phyloP scores from a whole-genome alignment of 2,113 vertebrate genomes.

The Hypocryptadius cinnamomeus region DNA sequence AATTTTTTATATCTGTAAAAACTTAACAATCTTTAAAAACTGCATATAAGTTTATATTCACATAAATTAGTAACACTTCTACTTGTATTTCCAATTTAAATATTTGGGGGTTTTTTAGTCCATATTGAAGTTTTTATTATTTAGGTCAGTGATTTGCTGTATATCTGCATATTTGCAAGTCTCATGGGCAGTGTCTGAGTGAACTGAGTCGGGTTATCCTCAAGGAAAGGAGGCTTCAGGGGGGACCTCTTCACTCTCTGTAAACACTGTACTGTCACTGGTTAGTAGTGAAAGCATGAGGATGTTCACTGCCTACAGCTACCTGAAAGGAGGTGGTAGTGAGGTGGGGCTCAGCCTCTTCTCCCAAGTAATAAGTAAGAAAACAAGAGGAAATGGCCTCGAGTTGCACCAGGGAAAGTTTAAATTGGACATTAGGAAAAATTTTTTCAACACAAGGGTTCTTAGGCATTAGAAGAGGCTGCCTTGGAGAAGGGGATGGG shows the following conservation, averaged over 20 bases:
- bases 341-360: neutral
- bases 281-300: neutral
- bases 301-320: rapidly evolving
- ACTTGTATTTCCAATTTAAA: neutral
- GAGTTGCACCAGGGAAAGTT: neutral
- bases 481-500: too few species aligned
- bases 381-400: neutral
- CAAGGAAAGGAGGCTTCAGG: neutral
- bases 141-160: neutral
- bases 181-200: neutral
- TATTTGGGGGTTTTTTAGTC: neutral
- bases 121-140: neutral
- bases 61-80: neutral
- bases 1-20: neutral
- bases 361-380: neutral
- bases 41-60: neutral
- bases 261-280: neutral
- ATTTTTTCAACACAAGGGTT: neutral
- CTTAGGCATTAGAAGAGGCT: neutral
- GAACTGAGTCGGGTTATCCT: neutral
- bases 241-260: neutral
- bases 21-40: neutral
- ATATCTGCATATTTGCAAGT: neutral
- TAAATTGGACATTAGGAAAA: neutral
- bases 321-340: neutral